phyloP scores from a whole-genome alignment of 2,797 vertebrate genomes.

The Enoplosus armatus region DNA sequence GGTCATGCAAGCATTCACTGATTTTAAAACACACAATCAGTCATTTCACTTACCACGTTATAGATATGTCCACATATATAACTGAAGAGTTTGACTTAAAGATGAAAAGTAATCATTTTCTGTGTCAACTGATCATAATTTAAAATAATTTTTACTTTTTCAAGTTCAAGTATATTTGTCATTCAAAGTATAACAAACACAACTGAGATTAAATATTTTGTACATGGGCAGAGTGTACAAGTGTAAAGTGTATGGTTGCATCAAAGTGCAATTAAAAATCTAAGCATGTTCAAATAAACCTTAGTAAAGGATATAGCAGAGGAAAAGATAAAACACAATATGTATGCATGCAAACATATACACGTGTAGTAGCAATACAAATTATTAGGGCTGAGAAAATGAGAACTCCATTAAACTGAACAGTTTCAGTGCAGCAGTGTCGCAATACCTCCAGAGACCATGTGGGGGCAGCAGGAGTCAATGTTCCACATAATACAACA shows the following conservation, averaged over 20 bases:
- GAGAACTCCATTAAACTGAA: neutral
- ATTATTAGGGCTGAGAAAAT: too few relatives aligned
- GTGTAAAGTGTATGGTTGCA: neutral
- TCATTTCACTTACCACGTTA: neutral
- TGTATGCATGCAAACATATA: neutral
- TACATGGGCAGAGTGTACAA: neutral
- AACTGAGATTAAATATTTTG: neutral
- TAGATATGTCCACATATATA: neutral
- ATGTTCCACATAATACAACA: neutral
- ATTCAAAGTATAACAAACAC: neutral
- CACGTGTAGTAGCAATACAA: neutral
- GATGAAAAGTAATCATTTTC: too few relatives aligned
- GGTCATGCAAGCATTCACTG: neutral
- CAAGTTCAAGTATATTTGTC: neutral
- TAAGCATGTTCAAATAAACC: neutral
- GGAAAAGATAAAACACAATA: neutral
- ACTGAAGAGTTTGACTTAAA: neutral
- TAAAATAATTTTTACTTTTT: too few relatives aligned
- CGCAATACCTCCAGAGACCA: slow-evolving; percentile 28
- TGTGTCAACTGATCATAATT: too few relatives aligned
- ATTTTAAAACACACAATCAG: neutral
- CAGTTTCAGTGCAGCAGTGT: neutral
- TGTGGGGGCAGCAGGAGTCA: slow-evolving; percentile 45
- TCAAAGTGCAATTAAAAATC: neutral
- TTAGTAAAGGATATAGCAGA: neutral